phyloP scores from a whole-genome alignment of 2,888 invertebrate genomes.

The Tortricodes alternella region DNA sequence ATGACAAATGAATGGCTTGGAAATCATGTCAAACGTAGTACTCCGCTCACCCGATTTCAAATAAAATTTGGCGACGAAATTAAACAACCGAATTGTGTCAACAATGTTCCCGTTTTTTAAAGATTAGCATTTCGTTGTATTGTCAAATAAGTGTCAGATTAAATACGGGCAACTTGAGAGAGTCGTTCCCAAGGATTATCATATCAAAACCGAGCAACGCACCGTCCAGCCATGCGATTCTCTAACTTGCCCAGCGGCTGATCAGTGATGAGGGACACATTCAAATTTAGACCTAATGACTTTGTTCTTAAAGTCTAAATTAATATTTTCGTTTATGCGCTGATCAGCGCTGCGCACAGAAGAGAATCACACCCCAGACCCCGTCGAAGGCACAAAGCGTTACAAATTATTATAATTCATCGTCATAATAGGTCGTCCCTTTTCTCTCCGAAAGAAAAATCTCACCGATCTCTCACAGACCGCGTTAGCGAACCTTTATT shows the following conservation, averaged over 20 bases:
- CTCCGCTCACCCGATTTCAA: too few relatives aligned
- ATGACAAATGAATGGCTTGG: too few relatives aligned
- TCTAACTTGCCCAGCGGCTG: too few relatives aligned
- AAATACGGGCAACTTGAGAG: constrained; percentile 5
- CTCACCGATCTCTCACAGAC: constrained; percentile 50
- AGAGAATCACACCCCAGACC: constrained; percentile 27
- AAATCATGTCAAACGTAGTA: too few relatives aligned
- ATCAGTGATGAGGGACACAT: too few relatives aligned
- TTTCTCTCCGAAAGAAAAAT: constrained; percentile 50
- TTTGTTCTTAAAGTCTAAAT: too few relatives aligned
- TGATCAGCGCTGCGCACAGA: too few relatives aligned
- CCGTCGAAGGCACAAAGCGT: constrained; percentile 47
- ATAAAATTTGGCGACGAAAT: too few relatives aligned
- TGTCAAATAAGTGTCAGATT: constrained; percentile 1
- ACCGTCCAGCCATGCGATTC: too few relatives aligned
- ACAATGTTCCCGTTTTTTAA: background rate
- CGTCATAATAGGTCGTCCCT: constrained; percentile 48
- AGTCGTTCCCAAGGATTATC: constrained; percentile 28
- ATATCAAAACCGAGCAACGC: constrained; percentile 25
- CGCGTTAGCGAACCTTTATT: constrained; percentile 44
- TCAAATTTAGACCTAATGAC: too few relatives aligned
- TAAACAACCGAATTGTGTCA: too few relatives aligned
- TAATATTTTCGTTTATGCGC: too few relatives aligned
- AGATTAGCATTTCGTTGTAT: background rate
- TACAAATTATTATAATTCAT: constrained; percentile 60